These are phyloP conservation scores for Drosophila pruinosa DNA, from an alignment of 1,140 invertebrate genomes.

Conservation along the genomic window DNA sequence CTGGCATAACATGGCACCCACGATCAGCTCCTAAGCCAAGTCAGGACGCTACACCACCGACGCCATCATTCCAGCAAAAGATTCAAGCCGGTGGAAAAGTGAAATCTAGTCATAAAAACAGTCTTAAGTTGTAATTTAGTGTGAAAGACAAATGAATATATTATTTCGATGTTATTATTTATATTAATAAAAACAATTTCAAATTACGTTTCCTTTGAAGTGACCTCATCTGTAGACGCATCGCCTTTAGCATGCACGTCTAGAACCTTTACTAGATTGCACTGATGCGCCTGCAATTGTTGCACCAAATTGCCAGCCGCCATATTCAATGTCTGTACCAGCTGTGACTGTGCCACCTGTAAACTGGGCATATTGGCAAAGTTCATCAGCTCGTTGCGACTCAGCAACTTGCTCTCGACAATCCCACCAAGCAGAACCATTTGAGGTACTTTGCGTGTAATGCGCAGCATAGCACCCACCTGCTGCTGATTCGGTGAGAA, in stretches of 20 bases:
- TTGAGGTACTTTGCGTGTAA: slow-evolving; percentile 86
- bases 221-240: slow-evolving; percentile 51
- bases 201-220: slow-evolving; percentile 21
- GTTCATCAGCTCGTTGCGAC: slow-evolving; percentile 86
- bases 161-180: slow-evolving; percentile 48
- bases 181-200: slow-evolving; percentile 28
- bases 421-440: slow-evolving; percentile 88
- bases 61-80: slow-evolving; percentile 75
- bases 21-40: slow-evolving; percentile 61
- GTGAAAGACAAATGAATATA: slow-evolving; percentile 61
- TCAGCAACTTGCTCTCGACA: slow-evolving; percentile 86
- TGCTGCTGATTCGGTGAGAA: slow-evolving; percentile 86
- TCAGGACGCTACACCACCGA: slow-evolving; percentile 27
- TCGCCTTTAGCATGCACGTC: slow-evolving; percentile 83
- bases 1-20: slow-evolving; percentile 42
- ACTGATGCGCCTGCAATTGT: slow-evolving; percentile 88
- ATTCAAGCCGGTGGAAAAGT: slow-evolving; percentile 75
- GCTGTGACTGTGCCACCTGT: slow-evolving; percentile 84
- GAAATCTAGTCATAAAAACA: slow-evolving; percentile 72
- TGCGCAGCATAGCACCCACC: slow-evolving; percentile 84
- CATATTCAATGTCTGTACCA: slow-evolving; percentile 87
- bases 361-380: slow-evolving; percentile 87
- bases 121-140: slow-evolving; percentile 54
- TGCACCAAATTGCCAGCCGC: slow-evolving; percentile 86
- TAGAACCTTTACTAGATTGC: slow-evolving; percentile 86